Base-by-base conservation (phyloP, 1,140 invertebrate genomes). In the Leptonema lineaticorne region DNA sequence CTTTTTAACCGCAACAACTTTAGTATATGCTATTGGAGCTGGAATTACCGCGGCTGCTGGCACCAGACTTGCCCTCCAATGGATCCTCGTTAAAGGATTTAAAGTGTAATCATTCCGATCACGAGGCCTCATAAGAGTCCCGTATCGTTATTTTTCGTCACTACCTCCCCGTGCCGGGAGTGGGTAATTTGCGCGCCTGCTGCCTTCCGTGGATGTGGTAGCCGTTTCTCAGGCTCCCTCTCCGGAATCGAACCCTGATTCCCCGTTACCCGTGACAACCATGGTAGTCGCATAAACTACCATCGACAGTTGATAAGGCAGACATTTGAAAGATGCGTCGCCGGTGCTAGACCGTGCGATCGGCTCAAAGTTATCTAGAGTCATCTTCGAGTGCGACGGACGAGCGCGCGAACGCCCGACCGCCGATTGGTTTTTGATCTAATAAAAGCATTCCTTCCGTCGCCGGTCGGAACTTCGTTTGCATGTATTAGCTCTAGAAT, bases 21-120 rank as follows among this genome's bases (percentile, higher is more conserved):
- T 89, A 90, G 89, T 92, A 91, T 92, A 91, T 88, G 89, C 89
- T 91, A 89, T 89, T 90, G 89, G 88, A 92, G 90, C 89, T 91
- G 89, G 90, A 92, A 90, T 93, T 92, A 92, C 90, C 90, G 90
- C 90, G 86, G 88, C 88, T 89, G 90, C 90, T 91, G 89, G 89
- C 89, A 91, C 88, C 89, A 91, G 90, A 93, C 90, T 93, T 93
- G 89, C 90, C 90, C 90, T 92, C 89, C 89, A 92, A 91, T 89
- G 81, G 85, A 84, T 92, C 87, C 89, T 92, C 87, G 88, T 90
- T 90, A 90, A 91, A 88, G 86, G 86, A 86, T 93, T 93, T 92
- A 91, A 85, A 92, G 85, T 92, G 88, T 90, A 88, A 88, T 90
- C 90, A 92, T 92, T 93, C 89, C 89, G 85, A 92, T 92, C 88